Percentiles rank a stretch among this genome's conserved stretches.
These are phyloP conservation scores for Mugil cephalus DNA, from an alignment of 2,113 vertebrate genomes.

Conservation along the genomic window DNA sequence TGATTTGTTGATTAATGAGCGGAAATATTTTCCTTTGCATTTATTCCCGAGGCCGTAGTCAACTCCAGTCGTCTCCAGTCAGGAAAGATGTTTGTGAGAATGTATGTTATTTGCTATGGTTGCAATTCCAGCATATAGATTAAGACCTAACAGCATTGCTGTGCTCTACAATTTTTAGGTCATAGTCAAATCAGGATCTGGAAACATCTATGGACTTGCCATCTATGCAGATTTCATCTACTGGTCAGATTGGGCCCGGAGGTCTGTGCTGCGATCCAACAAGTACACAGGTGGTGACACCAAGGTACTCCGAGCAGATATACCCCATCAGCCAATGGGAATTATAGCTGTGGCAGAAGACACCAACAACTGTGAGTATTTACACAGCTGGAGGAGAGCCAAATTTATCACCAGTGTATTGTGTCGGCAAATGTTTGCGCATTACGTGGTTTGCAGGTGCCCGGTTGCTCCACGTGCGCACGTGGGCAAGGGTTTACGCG, in stretches of 20 bases:
- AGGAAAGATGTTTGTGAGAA: conserved; percentile 10
- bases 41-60: conserved; percentile 14
- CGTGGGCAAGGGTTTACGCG: not conserved
- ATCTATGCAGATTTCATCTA: conserved; percentile 96
- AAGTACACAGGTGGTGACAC: conserved; percentile 96
- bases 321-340: conserved; percentile 98
- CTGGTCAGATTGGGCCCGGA: conserved; percentile 96
- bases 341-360: conserved; percentile 96
- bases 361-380: conserved; percentile 96
- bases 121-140: not conserved
- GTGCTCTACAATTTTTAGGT: conserved; percentile 81
- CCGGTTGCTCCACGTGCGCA: conserved; percentile 2
- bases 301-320: conserved; percentile 94
- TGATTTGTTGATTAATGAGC: conserved; percentile 73
- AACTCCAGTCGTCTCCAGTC: conserved; percentile 1
- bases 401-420: not conserved
- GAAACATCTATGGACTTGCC: conserved; percentile 95
- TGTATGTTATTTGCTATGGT: not conserved
- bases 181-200: conserved; percentile 93
- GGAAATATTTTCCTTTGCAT: conserved; percentile 32
- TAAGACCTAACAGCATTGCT: not conserved
- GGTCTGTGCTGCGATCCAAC: conserved; percentile 94
- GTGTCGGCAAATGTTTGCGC: conserved; percentile 44
- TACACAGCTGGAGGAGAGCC: conserved; percentile 20
- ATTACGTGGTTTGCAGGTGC: conserved; percentile 20